Evolutionary conservation across 2,888 invertebrate species (phyloP).

Genomic region (Julus scandinavius): DNA sequence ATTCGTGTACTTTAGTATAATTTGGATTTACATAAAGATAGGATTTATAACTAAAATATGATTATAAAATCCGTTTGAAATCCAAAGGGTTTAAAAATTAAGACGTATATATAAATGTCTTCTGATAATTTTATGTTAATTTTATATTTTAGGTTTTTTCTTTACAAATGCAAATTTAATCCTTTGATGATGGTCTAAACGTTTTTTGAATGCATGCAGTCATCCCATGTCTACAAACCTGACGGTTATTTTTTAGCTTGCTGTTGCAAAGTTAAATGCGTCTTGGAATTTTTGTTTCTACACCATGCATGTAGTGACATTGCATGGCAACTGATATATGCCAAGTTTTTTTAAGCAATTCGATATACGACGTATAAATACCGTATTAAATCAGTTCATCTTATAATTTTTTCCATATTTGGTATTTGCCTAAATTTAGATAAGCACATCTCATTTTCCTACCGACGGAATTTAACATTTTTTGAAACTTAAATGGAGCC

Average conservation of each 20-base stretch:
- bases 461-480: not conserved
- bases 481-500: not conserved
- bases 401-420: constrained; percentile 7
- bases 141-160: too few species aligned
- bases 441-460: not conserved
- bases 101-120: too few species aligned
- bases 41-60: too few species aligned
- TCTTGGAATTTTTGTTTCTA: not conserved
- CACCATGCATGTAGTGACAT: not conserved
- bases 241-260: not conserved
- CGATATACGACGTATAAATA: not conserved
- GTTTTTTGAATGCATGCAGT: too few species aligned
- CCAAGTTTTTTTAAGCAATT: not conserved
- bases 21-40: too few species aligned
- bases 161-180: too few species aligned
- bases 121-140: too few species aligned
- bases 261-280: not conserved
- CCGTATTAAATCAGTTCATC: not conserved
- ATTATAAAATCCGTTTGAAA: too few species aligned
- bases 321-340: not conserved
- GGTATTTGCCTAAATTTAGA: not conserved
- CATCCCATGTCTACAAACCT: too few species aligned
- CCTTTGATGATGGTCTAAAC: too few species aligned
- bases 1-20: too few species aligned
- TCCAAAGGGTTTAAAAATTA: too few species aligned